Evolutionary conservation across 2,113 vertebrate genomes (phyloP), one percentile per base, ranked within the genome.

Genomic region (Scomber colias): DNA sequence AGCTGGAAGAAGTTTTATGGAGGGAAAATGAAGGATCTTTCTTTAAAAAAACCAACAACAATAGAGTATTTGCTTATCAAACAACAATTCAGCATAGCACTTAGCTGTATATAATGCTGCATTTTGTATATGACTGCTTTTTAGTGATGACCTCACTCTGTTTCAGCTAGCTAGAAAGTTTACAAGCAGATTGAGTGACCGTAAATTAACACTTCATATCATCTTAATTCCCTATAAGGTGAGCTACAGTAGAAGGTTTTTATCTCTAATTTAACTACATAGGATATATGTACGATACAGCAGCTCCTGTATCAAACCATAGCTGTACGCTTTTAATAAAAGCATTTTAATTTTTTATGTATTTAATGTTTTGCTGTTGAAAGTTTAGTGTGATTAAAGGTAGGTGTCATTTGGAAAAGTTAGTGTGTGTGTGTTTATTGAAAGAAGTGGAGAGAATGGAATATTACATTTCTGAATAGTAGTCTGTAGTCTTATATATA

Each of bases 331-430:
- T 82, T 79, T 65, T 81, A 63, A 79, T 69, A 61, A 60, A 79
- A 75, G 76, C 84, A 75, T 74, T 89, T 87, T 81, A 72, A 55
- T 55, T 56, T 72, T 75, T 63, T 13, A 77, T 83, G 0, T 66
- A 68, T 73, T 87, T 79, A 60, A 74, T 74, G 57, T 86, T 71
- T 77, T 71, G 19, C 59, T 79, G 66, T 71, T 71, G 3, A 63
- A 64, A n/a, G 19, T 68, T 74, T 68, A 63, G 55, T 61, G 16
- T 60, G 51, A 90, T 65, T 86, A 86, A 87, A 84, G 65, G 14
- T 62, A 68, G 54, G 24, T 27, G 46, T 68, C 2, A 13, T 76
- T 74, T 21, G 6, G 10, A 74, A 65, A 50, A 4, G 2, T 45
- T 12, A 12, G 4, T 71, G 9, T 82, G 64, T 79, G 56, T 63